Base-by-base conservation (phyloP, 1,140 invertebrate genomes). In the Brachionus sp. region DNA sequence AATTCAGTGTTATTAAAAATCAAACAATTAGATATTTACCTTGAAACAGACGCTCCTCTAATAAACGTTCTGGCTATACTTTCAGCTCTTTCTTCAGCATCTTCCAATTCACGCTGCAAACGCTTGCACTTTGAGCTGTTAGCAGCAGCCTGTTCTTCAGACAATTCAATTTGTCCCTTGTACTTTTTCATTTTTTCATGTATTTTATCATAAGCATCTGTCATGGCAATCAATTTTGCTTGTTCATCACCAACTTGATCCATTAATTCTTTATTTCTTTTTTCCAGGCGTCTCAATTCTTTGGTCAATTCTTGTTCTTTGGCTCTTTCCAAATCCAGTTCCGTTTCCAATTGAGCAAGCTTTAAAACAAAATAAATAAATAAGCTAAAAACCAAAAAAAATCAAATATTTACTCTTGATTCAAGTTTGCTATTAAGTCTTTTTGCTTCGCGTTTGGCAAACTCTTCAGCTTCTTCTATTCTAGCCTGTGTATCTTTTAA, bases 381-480 rank as follows among this genome's bases (percentile, higher is more conserved):
- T 2, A 0, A 37, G 35, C 62, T 35, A 29, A 75, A 25, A n/a
- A 75, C 1, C 1, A 73, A 46, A 46, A 19, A 7, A 29, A 25
- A 35, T 13, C 6, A 39, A 39, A 70, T n/a, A 16, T 12, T 53
- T 83, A 83, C 82, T 57, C 82, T 70, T 37, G 57, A 23, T 62
- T 83, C 82, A 25, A 73, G 37, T 77, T 75, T 83, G n/a, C 29
- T 57, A n/a, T 35, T 42, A 3, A 83, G 23, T 23, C 82, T 66
- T 64, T 75, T 83, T 3, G 64, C 64, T 83, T 83, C 82, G 19
- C 57, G 57, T 57, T 66, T 70, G 25, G 70, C 66, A 73, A 68
- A 77, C 6, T 66, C 82, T 75, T 83, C 82, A 57, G 82, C 82
- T 33, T 83, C 82, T 68, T 83, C 82, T 25, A 83, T 73, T 19